Conservation (phyloP, 2,113 vertebrate genomes). For the Oncorhynchus tshawytscha region DNA sequence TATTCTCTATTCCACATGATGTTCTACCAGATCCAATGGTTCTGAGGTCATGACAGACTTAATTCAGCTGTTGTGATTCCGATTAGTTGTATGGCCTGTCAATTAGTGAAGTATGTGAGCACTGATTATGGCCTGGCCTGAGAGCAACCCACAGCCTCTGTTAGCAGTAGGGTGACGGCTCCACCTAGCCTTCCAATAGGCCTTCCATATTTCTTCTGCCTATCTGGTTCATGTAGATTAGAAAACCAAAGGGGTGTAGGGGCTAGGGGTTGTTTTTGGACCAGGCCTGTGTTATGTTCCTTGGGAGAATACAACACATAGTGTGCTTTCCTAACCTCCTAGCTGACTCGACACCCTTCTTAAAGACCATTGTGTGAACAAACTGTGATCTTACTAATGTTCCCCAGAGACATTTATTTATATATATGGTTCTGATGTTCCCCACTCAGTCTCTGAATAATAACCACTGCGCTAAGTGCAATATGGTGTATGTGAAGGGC, state of each 20-base stretch:
- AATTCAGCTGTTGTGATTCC: conserved; percentile 5
- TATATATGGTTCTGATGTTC: too few species aligned
- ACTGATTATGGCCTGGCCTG: conserved; percentile 20
- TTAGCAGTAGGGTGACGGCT: too few species aligned
- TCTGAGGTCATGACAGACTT: conserved; percentile 9
- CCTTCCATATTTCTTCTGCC: too few species aligned
- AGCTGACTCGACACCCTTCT: conserved; percentile 17
- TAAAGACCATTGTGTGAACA: conserved; percentile 27
- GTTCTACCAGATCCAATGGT: too few species aligned
- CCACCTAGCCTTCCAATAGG: too few species aligned
- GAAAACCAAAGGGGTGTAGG: background rate
- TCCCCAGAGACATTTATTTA: background rate
- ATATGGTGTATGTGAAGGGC: conserved; percentile 45
- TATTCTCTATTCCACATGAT: conserved; percentile 24
- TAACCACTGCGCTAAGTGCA: conserved; percentile 27
- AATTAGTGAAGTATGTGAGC: conserved; percentile 26
- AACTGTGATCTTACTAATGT: conserved; percentile 1
- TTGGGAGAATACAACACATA: background rate
- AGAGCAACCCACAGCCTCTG: too few species aligned
- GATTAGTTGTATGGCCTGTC: conserved; percentile 37
- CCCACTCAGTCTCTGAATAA: conserved; percentile 6
- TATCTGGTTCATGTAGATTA: too few species aligned
- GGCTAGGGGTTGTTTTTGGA: background rate
- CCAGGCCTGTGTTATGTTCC: background rate
- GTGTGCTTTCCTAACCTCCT: background rate